phyloP scores from a whole-genome alignment of 2,888 invertebrate genomes.

The Brachypterus glaber region DNA sequence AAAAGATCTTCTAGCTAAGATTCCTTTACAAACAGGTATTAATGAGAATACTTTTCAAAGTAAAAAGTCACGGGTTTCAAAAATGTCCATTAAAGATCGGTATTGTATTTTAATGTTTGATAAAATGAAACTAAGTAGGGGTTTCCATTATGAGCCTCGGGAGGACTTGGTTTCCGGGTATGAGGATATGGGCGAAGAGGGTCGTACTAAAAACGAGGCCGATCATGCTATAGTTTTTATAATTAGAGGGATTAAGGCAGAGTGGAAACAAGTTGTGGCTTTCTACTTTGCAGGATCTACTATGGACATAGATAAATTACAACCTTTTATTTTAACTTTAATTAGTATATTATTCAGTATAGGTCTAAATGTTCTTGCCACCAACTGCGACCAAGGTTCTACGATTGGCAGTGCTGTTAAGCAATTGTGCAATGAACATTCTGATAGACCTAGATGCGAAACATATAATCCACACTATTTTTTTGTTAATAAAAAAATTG shows the following conservation, averaged over 20 bases:
- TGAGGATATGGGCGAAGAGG: conserved; percentile 16
- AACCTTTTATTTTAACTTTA: conserved; percentile 15
- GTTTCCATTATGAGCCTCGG: conserved; percentile 16
- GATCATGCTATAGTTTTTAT: conserved; percentile 26
- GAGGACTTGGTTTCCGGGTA: conserved; percentile 17
- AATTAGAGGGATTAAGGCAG: conserved; percentile 18
- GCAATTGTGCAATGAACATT: not conserved
- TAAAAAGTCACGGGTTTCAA: conserved; percentile 11
- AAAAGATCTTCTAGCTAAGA: conserved; percentile 12
- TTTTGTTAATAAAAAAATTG: not conserved
- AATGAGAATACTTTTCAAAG: conserved; percentile 17
- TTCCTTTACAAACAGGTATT: conserved; percentile 18
- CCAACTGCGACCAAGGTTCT: conserved; percentile 27
- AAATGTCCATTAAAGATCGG: conserved; percentile 15
- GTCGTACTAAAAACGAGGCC: conserved; percentile 16
- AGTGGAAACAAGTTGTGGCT: conserved; percentile 25
- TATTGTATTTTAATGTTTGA: conserved; percentile 21
- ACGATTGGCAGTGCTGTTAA: conserved; percentile 22
- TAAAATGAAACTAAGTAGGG: conserved; percentile 18
- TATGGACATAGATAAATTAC: conserved; percentile 15
- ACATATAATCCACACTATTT: not conserved
- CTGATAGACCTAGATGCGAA: not conserved
- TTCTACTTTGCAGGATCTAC: conserved; percentile 20
- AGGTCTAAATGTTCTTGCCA: conserved; percentile 24
- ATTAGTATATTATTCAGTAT: conserved; percentile 16